Conservation (phyloP, 1,140 invertebrate species). For the Muscidifurax raptorellus region DNA sequence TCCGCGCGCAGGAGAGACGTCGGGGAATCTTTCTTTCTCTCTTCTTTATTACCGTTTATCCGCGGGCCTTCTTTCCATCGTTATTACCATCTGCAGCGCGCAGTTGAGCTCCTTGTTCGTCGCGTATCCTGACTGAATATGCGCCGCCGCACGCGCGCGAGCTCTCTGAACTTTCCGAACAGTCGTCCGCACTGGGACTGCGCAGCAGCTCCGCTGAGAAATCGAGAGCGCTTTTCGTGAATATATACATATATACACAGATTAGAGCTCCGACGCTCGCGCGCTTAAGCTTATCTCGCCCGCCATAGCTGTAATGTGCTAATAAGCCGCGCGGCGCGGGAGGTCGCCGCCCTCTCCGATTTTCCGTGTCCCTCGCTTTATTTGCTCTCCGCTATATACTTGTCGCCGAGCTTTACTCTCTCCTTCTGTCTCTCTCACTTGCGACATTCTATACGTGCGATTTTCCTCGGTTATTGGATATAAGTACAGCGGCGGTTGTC, state of each 20-base stretch:
- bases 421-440: too few relatives aligned
- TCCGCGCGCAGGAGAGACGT: not conserved
- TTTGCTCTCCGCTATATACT: not conserved
- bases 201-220: constrained; percentile 36
- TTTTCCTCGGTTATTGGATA: constrained; percentile 22
- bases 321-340: not conserved
- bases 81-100: not conserved
- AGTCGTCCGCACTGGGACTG: constrained; percentile 33
- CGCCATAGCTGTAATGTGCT: constrained; percentile 34
- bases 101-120: constrained; percentile 17
- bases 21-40: too few relatives aligned
- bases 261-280: not conserved
- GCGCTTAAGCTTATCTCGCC: constrained; percentile 27
- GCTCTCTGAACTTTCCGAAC: constrained; percentile 34
- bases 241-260: not conserved
- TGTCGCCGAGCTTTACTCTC: not conserved
- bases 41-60: constrained; percentile 37
- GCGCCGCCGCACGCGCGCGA: not conserved
- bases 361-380: not conserved
- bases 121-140: constrained; percentile 32
- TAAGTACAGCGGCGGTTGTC: not conserved
- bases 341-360: not conserved
- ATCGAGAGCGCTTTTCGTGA: constrained; percentile 31
- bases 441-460: not conserved
- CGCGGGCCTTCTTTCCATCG: not conserved